Base-by-base conservation (phyloP, 2,797 vertebrate genomes). In the Lacerta bilineata region DNA sequence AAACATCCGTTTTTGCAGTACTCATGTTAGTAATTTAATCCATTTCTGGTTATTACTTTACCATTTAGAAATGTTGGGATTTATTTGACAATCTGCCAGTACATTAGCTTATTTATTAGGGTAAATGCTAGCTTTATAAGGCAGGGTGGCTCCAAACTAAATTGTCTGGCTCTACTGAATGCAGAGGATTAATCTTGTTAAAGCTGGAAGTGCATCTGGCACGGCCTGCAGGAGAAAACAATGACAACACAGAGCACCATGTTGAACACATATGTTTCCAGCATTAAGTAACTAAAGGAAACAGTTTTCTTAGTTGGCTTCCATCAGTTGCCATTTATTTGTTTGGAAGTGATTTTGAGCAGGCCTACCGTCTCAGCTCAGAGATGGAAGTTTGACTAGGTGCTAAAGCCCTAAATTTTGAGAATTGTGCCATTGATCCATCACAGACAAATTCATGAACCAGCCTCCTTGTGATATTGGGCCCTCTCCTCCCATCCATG, bases 21-120 rank as follows among this genome's bases (percentile, higher is more conserved):
- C 18, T 55, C 71, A 23, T 81, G 8, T 85, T 76, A 29, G 59
- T 41, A 68, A 86, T 59, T 68, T 86, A 82, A 29, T 66, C 17
- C 20, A 33, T 68, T 86, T 86, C 55, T 74, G 59, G 77, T 74
- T 64, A 90, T 7, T 90, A 55, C 69, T 90, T 94, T 92, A 25
- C 23, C 13, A 36, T 84, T 91, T 86, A 83, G 33, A 86, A 80
- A 86, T 50, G 64, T 50, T 85, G 64, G 46, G 29, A 85, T 64
- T 80, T 87, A 27, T 88, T 1, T 92, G 85, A 87, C 13, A 88
- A n/a, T 76, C 91, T 83, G 61, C 17, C 59, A 92, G 79, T 18
- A 83, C 87, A 85, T 87, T 10, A 41, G 2, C 15, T 80, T 85
- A 29, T 36, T 64, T 90, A 87, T 41, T 87, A 82, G 86, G 27